Base-by-base conservation (phyloP, 2,888 invertebrate genomes). In the Sarcophaga rosellei region DNA sequence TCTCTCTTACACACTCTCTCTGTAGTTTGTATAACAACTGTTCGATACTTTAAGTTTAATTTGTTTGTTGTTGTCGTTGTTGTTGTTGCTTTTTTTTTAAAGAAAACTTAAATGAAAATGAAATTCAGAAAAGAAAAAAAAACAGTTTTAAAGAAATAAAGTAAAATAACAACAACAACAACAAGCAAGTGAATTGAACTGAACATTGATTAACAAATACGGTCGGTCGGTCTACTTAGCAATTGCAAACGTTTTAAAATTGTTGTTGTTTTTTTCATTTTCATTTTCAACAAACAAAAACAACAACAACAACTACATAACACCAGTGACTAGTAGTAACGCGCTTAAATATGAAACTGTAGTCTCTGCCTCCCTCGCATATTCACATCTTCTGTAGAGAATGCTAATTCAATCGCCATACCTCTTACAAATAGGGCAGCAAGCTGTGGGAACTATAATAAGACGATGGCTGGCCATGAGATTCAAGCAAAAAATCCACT, bases 221-320 rank as follows among this genome's bases (percentile, higher is more conserved):
- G 85, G 81, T 35, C 35, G 85, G 81, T 35, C 35, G 35, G 35
- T 85, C 85, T 85, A 85, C 81, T 85, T 85, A 81, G 47, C 81
- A 85, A 85, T 81, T 85, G 85, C 81, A 81, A 81, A 78, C 66
- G 61, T 57, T 77, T 66, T 66, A 72, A 72, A 77, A 35, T 35
- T 35, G 8, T 35, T 35, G n/a, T n/a, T n/a, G n/a, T 35, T 47
- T 80, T 73, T 63, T 80, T 73, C 61, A 57, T 72, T 53, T 63
- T 59, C 10, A 45, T 45, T 53, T n/a, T 10, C 35, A 35, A 35
- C 35, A 8, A 35, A 35, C 35, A 35, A 35, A 35, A 35, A 35
- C 35, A 25, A 25, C 25, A 3, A 25, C 35, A 35, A 35, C 10
- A 35, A 35, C 53, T 23, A 20, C 20, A 63, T 8, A 61, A 83